These are phyloP conservation scores for Peromyscus polionotus DNA, from an alignment of 2,113 vertebrate species.

Conservation along the genomic window DNA sequence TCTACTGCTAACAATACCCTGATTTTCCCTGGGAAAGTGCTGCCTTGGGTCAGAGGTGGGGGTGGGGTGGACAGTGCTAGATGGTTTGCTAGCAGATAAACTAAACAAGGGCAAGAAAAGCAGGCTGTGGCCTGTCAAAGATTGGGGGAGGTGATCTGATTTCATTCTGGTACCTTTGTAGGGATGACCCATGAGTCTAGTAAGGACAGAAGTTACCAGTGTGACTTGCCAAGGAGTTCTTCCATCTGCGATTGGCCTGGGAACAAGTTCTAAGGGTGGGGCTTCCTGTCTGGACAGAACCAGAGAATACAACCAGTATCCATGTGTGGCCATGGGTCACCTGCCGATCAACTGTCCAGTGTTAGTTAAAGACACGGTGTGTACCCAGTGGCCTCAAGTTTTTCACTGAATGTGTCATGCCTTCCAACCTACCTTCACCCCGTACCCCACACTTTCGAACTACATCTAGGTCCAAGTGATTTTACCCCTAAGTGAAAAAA, in stretches of 20 bases:
- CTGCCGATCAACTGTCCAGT: no score
- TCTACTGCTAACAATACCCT: not conserved
- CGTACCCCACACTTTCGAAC: not conserved
- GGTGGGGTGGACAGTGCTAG: not conserved
- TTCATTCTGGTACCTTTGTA: not conserved
- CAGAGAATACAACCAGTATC: not conserved
- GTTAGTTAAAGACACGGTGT: rapidly evolving
- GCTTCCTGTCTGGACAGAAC: not conserved
- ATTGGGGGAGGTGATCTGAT: not conserved
- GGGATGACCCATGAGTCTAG: not conserved
- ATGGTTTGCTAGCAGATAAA: not conserved
- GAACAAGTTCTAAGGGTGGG: not conserved
- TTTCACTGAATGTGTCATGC: rapidly evolving
- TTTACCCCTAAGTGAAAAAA: not conserved
- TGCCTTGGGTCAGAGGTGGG: not conserved
- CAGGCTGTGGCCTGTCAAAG: not conserved
- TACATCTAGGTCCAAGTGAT: not conserved
- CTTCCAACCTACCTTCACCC: not conserved
- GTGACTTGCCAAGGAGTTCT: not conserved
- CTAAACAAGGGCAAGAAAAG: not conserved
- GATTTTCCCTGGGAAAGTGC: not conserved
- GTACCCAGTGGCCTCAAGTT: rapidly evolving
- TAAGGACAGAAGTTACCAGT: not conserved
- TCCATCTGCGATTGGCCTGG: not conserved
- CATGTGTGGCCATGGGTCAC: rapidly evolving